Evolutionary conservation across 2,888 invertebrate genomes (phyloP).

Genomic region (Parnassius glacialis): DNA sequence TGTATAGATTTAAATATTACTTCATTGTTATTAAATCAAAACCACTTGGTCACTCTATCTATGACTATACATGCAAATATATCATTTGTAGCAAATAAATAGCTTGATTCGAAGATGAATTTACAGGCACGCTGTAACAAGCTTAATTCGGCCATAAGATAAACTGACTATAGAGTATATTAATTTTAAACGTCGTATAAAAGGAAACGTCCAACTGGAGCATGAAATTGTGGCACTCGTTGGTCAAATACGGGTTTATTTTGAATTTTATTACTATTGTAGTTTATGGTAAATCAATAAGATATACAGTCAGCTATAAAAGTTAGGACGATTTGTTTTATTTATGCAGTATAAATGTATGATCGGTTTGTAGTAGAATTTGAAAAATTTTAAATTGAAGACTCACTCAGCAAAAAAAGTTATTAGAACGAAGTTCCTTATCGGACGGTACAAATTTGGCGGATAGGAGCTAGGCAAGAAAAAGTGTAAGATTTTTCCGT

Average conservation of each 20-base stretch:
- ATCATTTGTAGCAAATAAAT: conserved; percentile 12
- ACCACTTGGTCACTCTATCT: conserved; percentile 2
- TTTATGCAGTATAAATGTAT: not conserved
- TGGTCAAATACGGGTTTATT: not conserved
- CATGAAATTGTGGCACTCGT: not conserved
- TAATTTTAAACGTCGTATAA: not conserved
- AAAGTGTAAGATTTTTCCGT: too few relatives aligned
- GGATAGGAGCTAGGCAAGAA: too few relatives aligned
- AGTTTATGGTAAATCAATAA: not conserved
- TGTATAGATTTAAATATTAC: too few relatives aligned
- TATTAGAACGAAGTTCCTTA: too few relatives aligned
- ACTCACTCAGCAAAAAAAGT: too few relatives aligned
- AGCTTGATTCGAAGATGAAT: conserved; percentile 1
- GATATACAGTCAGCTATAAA: not conserved
- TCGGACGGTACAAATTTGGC: too few relatives aligned
- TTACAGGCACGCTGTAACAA: conserved; percentile 5
- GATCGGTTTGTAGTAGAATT: too few relatives aligned
- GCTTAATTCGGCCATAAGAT: conserved; percentile 8
- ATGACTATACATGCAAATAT: not conserved
- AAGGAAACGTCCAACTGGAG: not conserved
- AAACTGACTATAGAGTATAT: conserved; percentile 5
- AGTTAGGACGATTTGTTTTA: not conserved
- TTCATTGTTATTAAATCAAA: not conserved
- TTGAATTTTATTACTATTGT: conserved; percentile 1
- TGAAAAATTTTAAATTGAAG: too few relatives aligned